Evolutionary conservation across 2,113 vertebrate species (phyloP).

Genomic region (Anguilla rostrata): DNA sequence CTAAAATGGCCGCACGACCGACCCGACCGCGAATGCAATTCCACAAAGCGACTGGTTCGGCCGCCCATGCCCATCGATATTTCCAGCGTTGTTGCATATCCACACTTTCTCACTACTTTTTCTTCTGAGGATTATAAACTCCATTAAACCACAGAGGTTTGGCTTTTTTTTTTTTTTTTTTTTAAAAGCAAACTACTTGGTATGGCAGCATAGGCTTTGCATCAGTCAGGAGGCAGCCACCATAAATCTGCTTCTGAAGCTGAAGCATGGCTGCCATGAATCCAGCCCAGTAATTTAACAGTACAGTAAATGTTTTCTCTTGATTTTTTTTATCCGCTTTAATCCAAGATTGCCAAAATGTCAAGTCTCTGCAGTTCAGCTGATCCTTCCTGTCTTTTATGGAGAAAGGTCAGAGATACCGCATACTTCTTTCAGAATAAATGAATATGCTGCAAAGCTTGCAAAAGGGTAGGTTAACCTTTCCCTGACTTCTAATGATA

Average conservation of each 20-base stretch:
- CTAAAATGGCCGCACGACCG: neutral
- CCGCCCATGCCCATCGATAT: neutral
- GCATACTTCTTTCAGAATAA: conserved; percentile 63
- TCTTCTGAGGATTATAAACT: neutral
- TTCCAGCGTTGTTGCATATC: neutral
- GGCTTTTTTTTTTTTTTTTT: neutral
- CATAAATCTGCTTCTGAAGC: neutral
- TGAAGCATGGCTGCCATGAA: neutral
- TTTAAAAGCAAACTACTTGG: neutral
- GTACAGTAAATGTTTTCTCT: conserved; percentile 19
- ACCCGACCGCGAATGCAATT: neutral
- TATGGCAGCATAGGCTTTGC: neutral
- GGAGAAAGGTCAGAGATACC: conserved; percentile 72
- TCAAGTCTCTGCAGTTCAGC: conserved; percentile 71
- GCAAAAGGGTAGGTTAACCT: conserved; percentile 69
- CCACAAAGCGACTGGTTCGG: neutral
- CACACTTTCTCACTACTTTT: neutral
- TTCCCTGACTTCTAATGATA: conserved; percentile 57
- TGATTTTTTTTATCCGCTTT: conserved; percentile 62
- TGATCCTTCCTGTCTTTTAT: conserved; percentile 62
- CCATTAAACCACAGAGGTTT: neutral
- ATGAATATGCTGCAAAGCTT: conserved; percentile 64
- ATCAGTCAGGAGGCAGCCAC: neutral
- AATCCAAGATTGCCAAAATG: conserved; percentile 72
- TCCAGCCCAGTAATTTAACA: conserved; percentile 15